Evolutionary conservation across 2,888 invertebrate genomes (phyloP).

Genomic region (Pyrochroa serraticornis): DNA sequence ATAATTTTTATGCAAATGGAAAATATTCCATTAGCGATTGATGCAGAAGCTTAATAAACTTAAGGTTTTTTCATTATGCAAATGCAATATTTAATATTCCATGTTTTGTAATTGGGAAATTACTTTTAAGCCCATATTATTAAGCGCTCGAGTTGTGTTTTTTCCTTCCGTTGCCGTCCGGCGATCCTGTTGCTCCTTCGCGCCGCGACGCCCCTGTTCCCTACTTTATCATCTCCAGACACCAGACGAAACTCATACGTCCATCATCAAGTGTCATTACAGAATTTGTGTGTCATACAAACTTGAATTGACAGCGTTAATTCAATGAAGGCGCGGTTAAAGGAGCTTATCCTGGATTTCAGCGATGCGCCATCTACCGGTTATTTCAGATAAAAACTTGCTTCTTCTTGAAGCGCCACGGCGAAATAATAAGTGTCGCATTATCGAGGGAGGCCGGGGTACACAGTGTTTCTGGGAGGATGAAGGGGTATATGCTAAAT

Average conservation of each 20-base stretch:
- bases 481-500: constrained; percentile 70
- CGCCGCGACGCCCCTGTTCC: no score
- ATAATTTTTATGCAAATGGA: constrained; percentile 45
- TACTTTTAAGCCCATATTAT: constrained; percentile 41
- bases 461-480: constrained; percentile 62
- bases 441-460: constrained; percentile 51
- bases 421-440: constrained; percentile 40
- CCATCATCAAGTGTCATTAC: no score
- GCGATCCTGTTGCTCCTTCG: no score
- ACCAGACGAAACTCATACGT: no score
- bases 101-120: constrained; percentile 49
- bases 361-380: no score
- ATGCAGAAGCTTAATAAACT: constrained; percentile 47
- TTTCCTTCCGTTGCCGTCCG: constrained; percentile 6
- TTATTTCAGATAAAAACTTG: no score
- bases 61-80: constrained; percentile 45
- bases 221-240: no score
- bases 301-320: no score
- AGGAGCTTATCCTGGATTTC: no score
- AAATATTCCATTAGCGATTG: constrained; percentile 45
- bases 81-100: constrained; percentile 47
- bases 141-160: constrained; percentile 15
- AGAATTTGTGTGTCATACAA: no score
- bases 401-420: no score
- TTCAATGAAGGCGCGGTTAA: no score